Percentiles rank a stretch among this genome's conserved stretches.
These are phyloP conservation scores for Picus viridis DNA, from an alignment of 2,797 vertebrate genomes.

Conservation along the genomic window DNA sequence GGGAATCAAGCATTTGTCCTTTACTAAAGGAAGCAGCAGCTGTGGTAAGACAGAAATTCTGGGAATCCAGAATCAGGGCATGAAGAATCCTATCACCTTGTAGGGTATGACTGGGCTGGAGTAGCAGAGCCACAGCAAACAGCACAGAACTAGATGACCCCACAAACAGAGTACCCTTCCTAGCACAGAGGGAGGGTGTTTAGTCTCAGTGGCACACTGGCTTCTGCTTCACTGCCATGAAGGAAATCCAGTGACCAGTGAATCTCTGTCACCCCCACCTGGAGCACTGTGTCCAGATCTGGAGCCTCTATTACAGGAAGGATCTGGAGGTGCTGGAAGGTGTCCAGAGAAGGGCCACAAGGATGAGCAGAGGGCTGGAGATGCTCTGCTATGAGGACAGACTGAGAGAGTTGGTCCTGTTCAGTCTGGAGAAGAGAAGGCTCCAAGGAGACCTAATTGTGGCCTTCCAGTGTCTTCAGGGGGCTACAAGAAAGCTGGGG, in stretches of 20 bases:
- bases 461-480: too few relatives aligned
- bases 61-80: neutral
- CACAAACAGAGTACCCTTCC: neutral
- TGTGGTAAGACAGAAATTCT: neutral
- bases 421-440: too few relatives aligned
- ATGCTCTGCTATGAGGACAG: too few relatives aligned
- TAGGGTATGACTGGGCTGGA: neutral
- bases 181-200: neutral
- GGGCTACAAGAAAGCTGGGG: too few relatives aligned
- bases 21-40: neutral
- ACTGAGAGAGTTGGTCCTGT: too few relatives aligned
- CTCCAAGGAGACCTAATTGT: too few relatives aligned
- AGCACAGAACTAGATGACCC: neutral
- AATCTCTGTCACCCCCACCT: neutral
- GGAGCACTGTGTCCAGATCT: too few relatives aligned
- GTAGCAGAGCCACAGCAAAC: neutral
- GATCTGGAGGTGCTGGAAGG: too few relatives aligned
- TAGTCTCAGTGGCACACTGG: neutral
- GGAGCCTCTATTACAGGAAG: too few relatives aligned
- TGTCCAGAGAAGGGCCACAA: too few relatives aligned
- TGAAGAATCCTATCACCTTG: neutral
- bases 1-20: neutral
- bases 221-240: neutral
- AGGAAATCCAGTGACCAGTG: slow-evolving; percentile 15
- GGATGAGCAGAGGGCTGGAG: too few relatives aligned